Conservation (phyloP, 2,797 vertebrate genomes). For the Ambastaia sidthimunki region DNA sequence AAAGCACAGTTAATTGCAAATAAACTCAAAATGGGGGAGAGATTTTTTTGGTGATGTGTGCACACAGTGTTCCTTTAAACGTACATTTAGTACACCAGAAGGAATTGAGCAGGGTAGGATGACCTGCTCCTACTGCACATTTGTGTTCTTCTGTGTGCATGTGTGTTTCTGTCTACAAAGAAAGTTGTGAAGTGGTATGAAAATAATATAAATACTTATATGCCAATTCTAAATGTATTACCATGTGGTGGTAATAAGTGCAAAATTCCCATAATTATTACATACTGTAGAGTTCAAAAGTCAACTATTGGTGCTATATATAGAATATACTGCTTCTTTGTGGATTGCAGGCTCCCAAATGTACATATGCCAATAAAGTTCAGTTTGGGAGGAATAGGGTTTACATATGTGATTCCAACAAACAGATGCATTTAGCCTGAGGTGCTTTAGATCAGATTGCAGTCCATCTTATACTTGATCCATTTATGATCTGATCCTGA, state of each 20-base stretch:
- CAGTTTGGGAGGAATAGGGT: too few species aligned
- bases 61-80: conserved; percentile 2
- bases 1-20: background rate
- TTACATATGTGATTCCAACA: too few species aligned
- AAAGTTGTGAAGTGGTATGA: too few species aligned
- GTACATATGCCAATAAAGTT: too few species aligned
- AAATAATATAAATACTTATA: background rate
- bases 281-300: too few species aligned
- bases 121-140: background rate
- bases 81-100: background rate
- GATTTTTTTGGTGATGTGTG: background rate
- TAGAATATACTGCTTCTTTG: too few species aligned
- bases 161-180: background rate
- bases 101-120: conserved; percentile 11
- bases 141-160: background rate
- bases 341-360: too few species aligned
- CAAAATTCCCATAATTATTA: background rate
- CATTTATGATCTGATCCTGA: too few species aligned
- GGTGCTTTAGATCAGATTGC: too few species aligned
- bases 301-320: background rate
- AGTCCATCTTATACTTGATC: too few species aligned
- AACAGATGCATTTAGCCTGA: too few species aligned
- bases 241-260: background rate
- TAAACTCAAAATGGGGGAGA: background rate
- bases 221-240: background rate